A percentile compares a stretch with the other conserved stretches of the same genome.
phyloP scores from a whole-genome alignment of 2,797 vertebrate genomes.

The Rhyacichthys aspro region DNA sequence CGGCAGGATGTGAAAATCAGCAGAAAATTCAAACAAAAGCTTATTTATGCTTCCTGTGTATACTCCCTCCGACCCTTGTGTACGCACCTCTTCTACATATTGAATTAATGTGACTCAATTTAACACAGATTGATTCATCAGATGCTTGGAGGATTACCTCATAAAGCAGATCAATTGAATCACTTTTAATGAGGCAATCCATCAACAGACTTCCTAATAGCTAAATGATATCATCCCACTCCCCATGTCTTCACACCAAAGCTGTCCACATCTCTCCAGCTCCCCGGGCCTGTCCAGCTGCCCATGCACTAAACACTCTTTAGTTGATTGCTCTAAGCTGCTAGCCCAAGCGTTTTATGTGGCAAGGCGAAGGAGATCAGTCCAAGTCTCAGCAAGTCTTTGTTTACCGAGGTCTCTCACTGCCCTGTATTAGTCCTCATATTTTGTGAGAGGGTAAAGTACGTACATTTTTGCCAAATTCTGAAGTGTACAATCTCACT shows the following conservation, averaged over 20 bases:
- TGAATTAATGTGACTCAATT: slow-evolving; percentile 46
- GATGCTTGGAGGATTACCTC: slow-evolving; percentile 38
- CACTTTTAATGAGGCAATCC: slow-evolving; percentile 65
- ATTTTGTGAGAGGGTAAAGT: neutral
- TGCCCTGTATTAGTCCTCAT: slow-evolving; percentile 32
- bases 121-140: slow-evolving; percentile 47
- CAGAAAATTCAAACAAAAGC: slow-evolving; percentile 14
- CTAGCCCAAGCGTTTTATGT: slow-evolving; percentile 49
- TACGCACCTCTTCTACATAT: slow-evolving; percentile 25
- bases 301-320: slow-evolving; percentile 43
- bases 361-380: slow-evolving; percentile 8
- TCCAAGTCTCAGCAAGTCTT: slow-evolving; percentile 20
- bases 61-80: slow-evolving; percentile 15
- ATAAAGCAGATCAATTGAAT: slow-evolving; percentile 59
- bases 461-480: too few species aligned
- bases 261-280: slow-evolving; percentile 26
- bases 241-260: slow-evolving; percentile 23
- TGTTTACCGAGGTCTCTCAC: slow-evolving; percentile 55
- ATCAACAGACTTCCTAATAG: slow-evolving; percentile 58
- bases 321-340: slow-evolving; percentile 46
- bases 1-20: slow-evolving; percentile 10
- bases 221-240: slow-evolving; percentile 48
- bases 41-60: slow-evolving; percentile 4
- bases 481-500: too few species aligned
- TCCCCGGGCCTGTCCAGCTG: slow-evolving; percentile 37